A percentile compares a stretch with the other conserved stretches of the same genome.
Evolutionary conservation across 2,888 invertebrate species (phyloP).

Genomic region (Calameuta pallipes): DNA sequence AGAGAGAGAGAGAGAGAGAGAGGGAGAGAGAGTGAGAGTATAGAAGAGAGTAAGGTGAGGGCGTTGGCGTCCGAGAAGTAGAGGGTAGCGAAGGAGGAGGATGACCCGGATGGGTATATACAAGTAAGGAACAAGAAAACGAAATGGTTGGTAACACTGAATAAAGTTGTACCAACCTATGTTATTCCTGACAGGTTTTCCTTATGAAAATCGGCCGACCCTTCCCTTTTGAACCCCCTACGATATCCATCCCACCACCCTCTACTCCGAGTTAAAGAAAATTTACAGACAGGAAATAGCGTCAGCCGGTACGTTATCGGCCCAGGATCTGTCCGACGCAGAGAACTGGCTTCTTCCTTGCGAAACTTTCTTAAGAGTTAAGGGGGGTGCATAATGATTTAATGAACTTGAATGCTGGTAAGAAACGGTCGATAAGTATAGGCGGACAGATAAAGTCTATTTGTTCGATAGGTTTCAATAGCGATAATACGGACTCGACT

Average conservation of each 20-base stretch:
- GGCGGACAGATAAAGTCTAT: neutral
- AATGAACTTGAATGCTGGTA: neutral
- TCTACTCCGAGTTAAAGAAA: slow-evolving; percentile 27
- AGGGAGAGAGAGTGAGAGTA: slow-evolving; percentile 8
- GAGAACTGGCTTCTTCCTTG: neutral
- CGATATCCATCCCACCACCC: slow-evolving; percentile 8
- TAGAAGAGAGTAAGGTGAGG: neutral
- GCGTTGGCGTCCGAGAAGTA: neutral
- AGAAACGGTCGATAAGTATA: neutral
- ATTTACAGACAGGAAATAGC: slow-evolving; percentile 24
- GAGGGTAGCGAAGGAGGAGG: slow-evolving; percentile 3
- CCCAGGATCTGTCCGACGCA: neutral
- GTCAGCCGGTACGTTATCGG: neutral
- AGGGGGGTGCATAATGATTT: neutral
- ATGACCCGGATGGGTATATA: neutral
- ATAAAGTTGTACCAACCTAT: neutral
- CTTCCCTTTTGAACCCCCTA: slow-evolving; percentile 8
- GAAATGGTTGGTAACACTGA: neutral
- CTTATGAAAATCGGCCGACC: neutral
- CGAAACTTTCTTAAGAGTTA: neutral
- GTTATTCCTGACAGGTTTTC: neutral
- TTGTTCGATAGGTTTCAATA: neutral
- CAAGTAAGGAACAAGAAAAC: neutral
- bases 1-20: neutral
- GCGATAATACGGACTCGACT: neutral